Evolutionary conservation across 2,888 invertebrate genomes (phyloP).

Genomic region (Drosophila kambysellisi): DNA sequence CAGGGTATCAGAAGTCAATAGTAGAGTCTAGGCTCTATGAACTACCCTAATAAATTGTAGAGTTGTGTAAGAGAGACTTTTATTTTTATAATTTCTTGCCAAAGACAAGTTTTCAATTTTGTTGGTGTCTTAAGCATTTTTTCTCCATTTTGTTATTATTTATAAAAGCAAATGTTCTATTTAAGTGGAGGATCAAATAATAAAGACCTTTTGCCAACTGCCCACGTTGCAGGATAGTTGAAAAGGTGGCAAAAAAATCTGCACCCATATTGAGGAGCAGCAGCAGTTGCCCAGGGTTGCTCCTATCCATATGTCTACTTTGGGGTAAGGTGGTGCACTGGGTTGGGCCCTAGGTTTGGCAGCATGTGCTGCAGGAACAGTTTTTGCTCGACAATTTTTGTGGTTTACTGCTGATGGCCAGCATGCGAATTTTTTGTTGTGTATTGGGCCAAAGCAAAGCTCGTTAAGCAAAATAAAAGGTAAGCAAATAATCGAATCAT

Average conservation of each 20-base stretch:
- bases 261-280: constrained; percentile 9
- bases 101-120: background rate
- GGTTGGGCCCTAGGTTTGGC: constrained; percentile 19
- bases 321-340: constrained; percentile 17
- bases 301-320: constrained; percentile 13
- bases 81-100: background rate
- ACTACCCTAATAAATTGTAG: background rate
- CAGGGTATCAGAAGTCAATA: background rate
- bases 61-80: background rate
- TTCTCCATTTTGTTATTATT: background rate
- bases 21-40: background rate
- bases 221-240: constrained; percentile 9
- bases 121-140: background rate
- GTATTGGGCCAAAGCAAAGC: constrained; percentile 36
- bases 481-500: constrained; percentile 65
- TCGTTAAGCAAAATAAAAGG: constrained; percentile 67
- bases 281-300: constrained; percentile 28
- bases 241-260: constrained; percentile 21
- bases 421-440: constrained; percentile 8
- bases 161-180: too few relatives aligned
- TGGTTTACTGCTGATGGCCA: constrained; percentile 34
- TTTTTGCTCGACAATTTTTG: constrained; percentile 37
- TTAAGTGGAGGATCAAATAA: background rate
- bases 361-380: constrained; percentile 40
- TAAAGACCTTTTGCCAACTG: background rate